A percentile compares a stretch with the other conserved stretches of the same genome.
These are phyloP conservation scores for Scaptomyza hsui DNA, from an alignment of 1,140 invertebrate genomes.

Conservation along the genomic window DNA sequence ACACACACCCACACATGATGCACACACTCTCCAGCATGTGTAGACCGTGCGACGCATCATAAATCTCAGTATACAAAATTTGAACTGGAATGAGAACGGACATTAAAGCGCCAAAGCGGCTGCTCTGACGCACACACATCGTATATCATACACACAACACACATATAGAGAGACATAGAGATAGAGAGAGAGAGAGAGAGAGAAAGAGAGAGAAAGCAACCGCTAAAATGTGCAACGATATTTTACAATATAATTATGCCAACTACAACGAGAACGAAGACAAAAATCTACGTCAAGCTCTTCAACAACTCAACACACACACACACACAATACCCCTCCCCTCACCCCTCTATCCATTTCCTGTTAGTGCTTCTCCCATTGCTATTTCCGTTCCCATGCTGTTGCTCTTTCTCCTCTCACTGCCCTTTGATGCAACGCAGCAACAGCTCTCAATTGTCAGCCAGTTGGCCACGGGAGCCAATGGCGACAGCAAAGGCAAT, in stretches of 20 bases:
- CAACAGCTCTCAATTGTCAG: slow-evolving; percentile 4
- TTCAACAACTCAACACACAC: slow-evolving; percentile 54
- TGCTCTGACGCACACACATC: slow-evolving; percentile 43
- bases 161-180: slow-evolving; percentile 4
- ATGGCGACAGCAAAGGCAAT: slow-evolving; percentile 32
- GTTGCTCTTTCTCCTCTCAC: not conserved
- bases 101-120: slow-evolving; percentile 22
- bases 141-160: slow-evolving; percentile 48
- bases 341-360: not conserved
- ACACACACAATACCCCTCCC: slow-evolving; percentile 49
- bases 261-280: slow-evolving; percentile 63
- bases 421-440: slow-evolving; percentile 18
- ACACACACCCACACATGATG: slow-evolving; percentile 11
- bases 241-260: slow-evolving; percentile 81
- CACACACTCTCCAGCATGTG: slow-evolving; percentile 14
- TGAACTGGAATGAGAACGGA: slow-evolving; percentile 24
- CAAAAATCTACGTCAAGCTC: slow-evolving; percentile 74
- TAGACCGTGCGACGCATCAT: slow-evolving; percentile 32
- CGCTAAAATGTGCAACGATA: slow-evolving; percentile 61
- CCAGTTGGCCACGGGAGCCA: slow-evolving; percentile 6
- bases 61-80: slow-evolving; percentile 71
- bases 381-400: not conserved
- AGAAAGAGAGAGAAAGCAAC: not conserved
- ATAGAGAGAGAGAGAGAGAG: slow-evolving; percentile 1
- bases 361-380: not conserved